Percentiles rank a stretch among this genome's conserved stretches.
Evolutionary conservation across 2,113 vertebrate genomes (phyloP).

Genomic region (Tragelaphus strepsiceros): DNA sequence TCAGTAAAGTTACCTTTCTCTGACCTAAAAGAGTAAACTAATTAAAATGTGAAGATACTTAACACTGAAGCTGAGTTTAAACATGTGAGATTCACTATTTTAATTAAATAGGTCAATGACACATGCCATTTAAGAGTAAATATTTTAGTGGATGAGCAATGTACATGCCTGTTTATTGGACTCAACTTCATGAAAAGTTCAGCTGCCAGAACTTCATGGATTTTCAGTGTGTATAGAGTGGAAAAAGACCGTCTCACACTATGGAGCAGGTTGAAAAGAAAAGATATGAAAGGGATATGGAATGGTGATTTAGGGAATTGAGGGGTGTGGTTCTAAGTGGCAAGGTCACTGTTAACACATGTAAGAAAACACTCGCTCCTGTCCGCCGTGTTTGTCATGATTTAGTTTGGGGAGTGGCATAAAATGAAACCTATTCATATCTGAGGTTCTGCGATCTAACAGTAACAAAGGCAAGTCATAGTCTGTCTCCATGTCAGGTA

Average conservation of each 20-base stretch:
- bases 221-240: background rate
- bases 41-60: background rate
- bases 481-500: background rate
- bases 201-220: background rate
- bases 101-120: background rate
- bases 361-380: slow-evolving; percentile 65
- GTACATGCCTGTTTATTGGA: no score
- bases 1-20: background rate
- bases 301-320: slow-evolving; percentile 3
- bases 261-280: slow-evolving; percentile 25
- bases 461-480: slow-evolving; percentile 46
- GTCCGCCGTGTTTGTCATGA: slow-evolving; percentile 62
- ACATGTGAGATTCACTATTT: background rate
- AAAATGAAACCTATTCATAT: slow-evolving; percentile 65
- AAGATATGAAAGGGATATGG: slow-evolving; percentile 46
- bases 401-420: slow-evolving; percentile 39
- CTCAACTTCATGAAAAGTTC: background rate
- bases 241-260: background rate
- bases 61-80: background rate
- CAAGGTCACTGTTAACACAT: slow-evolving; percentile 51
- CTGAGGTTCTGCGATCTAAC: slow-evolving; percentile 39
- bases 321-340: slow-evolving; percentile 36
- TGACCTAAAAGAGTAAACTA: background rate
- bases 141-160: background rate
- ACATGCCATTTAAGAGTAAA: background rate